Conservation (phyloP, 2,888 invertebrate genomes). For the Anthophora plumipes region DNA sequence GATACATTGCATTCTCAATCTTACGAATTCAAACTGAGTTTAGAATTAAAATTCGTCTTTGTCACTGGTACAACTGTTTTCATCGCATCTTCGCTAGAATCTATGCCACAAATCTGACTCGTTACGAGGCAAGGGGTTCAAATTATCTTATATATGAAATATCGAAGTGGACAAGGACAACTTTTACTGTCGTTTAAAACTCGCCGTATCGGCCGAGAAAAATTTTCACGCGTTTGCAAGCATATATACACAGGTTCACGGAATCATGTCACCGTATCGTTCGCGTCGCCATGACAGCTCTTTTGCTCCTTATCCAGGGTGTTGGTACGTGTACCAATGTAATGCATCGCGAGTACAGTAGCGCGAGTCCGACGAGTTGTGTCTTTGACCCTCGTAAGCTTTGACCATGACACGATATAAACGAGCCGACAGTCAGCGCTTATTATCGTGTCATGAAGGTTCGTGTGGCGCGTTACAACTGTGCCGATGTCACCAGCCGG, state of each 20-base stretch:
- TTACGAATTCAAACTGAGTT: no score
- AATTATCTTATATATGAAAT: no score
- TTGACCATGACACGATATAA: slow-evolving; percentile 72
- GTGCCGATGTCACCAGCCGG: slow-evolving; percentile 31
- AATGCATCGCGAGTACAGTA: slow-evolving; percentile 28
- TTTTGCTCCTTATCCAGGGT: slow-evolving; percentile 3
- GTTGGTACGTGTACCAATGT: neutral
- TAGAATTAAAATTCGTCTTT: no score
- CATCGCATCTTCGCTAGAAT: no score
- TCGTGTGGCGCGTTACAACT: slow-evolving; percentile 32
- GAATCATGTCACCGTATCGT: slow-evolving; percentile 12
- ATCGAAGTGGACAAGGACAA: no score
- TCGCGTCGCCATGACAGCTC: slow-evolving; percentile 2
- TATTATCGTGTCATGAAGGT: slow-evolving; percentile 58
- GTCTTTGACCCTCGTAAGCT: slow-evolving; percentile 71
- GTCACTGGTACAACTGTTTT: no score
- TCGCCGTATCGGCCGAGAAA: neutral
- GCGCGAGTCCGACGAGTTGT: slow-evolving; percentile 46
- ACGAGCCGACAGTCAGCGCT: slow-evolving; percentile 59
- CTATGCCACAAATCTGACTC: no score
- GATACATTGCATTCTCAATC: no score
- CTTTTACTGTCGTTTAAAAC: no score
- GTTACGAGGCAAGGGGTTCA: no score
- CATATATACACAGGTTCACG: neutral
- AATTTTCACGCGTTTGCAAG: neutral